Percentiles rank a stretch among this genome's conserved stretches.
Conservation (phyloP, 2,888 invertebrate species). For the Apocheima hispidaria region DNA sequence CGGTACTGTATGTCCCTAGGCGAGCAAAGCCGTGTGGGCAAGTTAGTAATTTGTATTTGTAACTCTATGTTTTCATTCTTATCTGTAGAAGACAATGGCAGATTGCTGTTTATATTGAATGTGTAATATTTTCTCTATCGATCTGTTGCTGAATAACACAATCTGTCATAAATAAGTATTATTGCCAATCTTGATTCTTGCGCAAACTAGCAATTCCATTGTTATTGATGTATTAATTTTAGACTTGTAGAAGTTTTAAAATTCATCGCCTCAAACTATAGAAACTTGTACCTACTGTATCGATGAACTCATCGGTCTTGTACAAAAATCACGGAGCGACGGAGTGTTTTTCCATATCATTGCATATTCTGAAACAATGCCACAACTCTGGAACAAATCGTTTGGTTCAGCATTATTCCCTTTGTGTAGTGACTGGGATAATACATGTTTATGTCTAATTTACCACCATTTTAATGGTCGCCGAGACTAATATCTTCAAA, state of each 20-base stretch:
- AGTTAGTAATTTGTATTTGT: too few species aligned
- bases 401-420: constrained; percentile 27
- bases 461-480: constrained; percentile 49
- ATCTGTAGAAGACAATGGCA: constrained; percentile 6
- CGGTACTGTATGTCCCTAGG: too few species aligned
- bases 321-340: constrained; percentile 6
- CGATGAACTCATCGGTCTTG: neutral
- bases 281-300: neutral
- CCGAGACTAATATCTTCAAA: constrained; percentile 54
- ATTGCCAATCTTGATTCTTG: neutral
- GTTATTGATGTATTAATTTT: too few species aligned
- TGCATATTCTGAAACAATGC: constrained; percentile 24
- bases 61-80: constrained; percentile 3
- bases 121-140: neutral
- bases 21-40: too few species aligned
- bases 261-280: neutral
- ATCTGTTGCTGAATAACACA: neutral
- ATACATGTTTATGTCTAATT: constrained; percentile 50
- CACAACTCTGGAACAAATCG: constrained; percentile 37
- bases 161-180: neutral
- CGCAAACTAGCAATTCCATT: neutral
- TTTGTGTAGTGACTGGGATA: constrained; percentile 34
- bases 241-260: neutral
- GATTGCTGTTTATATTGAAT: constrained; percentile 4
- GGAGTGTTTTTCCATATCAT: constrained; percentile 15